Evolutionary conservation across 2,113 vertebrate genomes (phyloP), one percentile per base, ranked within the genome.

Genomic region (Microcebus lehilahytsara): DNA sequence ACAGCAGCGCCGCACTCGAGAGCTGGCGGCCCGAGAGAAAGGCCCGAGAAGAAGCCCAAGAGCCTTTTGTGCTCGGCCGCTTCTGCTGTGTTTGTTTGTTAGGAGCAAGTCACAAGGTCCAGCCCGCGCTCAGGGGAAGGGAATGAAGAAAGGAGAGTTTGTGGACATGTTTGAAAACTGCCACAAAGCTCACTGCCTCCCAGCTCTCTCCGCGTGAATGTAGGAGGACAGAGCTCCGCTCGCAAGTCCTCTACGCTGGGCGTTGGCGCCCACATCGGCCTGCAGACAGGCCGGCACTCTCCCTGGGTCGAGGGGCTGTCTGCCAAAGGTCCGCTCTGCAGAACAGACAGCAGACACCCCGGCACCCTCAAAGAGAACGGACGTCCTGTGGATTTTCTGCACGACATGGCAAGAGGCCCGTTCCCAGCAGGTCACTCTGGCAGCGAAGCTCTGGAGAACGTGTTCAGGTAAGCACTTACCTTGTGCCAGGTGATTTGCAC

Each of bases 181-280:
- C 86, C n/a, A 9, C 13, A 40, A 9, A 72, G n/a, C 62, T 10
- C 49, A 0, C 16, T 49, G 5, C 19, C 16, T 13, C 20, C 49
- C 25, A 1, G 22, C 32, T 60, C 62, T 69, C 5, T 40, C 60
- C 25, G 4, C 1, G 62, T 37, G 9, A 32, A n/a, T 10, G 58
- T 27, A 25, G 2, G 11, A 2, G 27, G 27, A 19, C 19, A 23
- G 23, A 37, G 23, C 40, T 8, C 32, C 37, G 6, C 2, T 4
- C 16, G 0, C 22, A 5, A 3, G 49, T 17, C 5, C 56, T 53
- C n/a, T 20, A 0, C 11, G 0, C 51, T 34, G 0, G 51, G 12
- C 17, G 17, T 40, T 11, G 37, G 9, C 34, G 9, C 12, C 53
- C 9, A 13, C 16, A 0, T 49, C 9, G 0, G 9, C 9, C 60